Evolutionary conservation across 2,888 invertebrate species (phyloP).

Genomic region (Argynnis bischoffii): DNA sequence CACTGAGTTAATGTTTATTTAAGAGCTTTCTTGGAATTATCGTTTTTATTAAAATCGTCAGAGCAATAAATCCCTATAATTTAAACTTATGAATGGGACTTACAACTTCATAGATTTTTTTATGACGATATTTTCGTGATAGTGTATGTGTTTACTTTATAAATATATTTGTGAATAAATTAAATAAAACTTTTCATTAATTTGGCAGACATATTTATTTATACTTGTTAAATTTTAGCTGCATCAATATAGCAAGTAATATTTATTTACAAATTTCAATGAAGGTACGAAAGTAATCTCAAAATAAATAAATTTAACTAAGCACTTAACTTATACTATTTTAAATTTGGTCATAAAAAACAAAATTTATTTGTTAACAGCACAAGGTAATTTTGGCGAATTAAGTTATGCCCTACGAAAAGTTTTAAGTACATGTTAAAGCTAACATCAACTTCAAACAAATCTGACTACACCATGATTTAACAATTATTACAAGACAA

Average conservation of each 20-base stretch:
- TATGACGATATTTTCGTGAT: neutral
- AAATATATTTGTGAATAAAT: neutral
- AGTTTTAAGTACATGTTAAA: slow-evolving; percentile 64
- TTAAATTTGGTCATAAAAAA: slow-evolving; percentile 71
- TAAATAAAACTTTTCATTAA: slow-evolving; percentile 62
- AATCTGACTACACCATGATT: slow-evolving; percentile 56
- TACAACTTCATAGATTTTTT: neutral
- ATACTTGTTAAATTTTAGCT: slow-evolving; percentile 79
- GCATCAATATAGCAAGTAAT: slow-evolving; percentile 74
- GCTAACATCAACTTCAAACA: slow-evolving; percentile 66
- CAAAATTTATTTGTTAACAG: slow-evolving; percentile 55
- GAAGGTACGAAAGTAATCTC: slow-evolving; percentile 76
- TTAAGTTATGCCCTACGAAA: slow-evolving; percentile 54
- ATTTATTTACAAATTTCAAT: slow-evolving; percentile 75
- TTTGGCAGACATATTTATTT: slow-evolving; percentile 83
- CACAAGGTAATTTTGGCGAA: slow-evolving; percentile 65
- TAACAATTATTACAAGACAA: slow-evolving; percentile 41
- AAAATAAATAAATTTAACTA: slow-evolving; percentile 75
- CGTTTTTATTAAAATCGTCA: slow-evolving; percentile 50
- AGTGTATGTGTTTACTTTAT: too few species aligned
- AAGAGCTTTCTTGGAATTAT: slow-evolving; percentile 60
- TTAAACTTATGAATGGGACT: slow-evolving; percentile 15
- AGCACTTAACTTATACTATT: slow-evolving; percentile 67
- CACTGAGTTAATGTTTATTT: slow-evolving; percentile 67
- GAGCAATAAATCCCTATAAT: slow-evolving; percentile 45